Evolutionary conservation across 1,140 invertebrate genomes (phyloP).

Genomic region (Drosophila hydei): DNA sequence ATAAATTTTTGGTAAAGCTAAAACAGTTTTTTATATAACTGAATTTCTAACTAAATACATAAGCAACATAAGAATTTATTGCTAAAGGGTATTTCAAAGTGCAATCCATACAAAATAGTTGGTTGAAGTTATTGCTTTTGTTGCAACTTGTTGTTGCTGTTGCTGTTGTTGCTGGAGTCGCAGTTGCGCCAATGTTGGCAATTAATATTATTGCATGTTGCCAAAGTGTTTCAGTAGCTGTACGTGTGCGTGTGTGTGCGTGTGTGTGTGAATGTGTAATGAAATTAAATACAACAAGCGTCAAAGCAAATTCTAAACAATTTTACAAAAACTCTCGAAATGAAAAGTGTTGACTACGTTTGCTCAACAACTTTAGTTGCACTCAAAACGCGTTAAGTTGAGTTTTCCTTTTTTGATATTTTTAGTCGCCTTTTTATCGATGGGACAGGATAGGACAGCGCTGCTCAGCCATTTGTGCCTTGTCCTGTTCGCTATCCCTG

Average conservation of each 20-base stretch:
- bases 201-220: conserved; percentile 80
- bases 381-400: not conserved
- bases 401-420: conserved; percentile 4
- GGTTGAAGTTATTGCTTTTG: conserved; percentile 4
- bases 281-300: conserved; percentile 78
- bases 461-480: conserved; percentile 13
- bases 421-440: too few relatives aligned
- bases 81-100: too few relatives aligned
- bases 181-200: conserved; percentile 77
- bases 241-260: conserved; percentile 16
- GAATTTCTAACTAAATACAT: too few relatives aligned
- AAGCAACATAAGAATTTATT: too few relatives aligned
- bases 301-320: conserved; percentile 74
- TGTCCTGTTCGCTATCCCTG: conserved; percentile 31
- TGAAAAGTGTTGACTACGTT: conserved; percentile 12
- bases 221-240: conserved; percentile 26
- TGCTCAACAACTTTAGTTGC: not conserved
- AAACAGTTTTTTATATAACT: too few relatives aligned
- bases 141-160: conserved; percentile 47
- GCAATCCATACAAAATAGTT: too few relatives aligned
- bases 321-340: conserved; percentile 42
- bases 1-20: too few relatives aligned
- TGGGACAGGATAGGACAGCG: not conserved
- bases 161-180: conserved; percentile 44
- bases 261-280: conserved; percentile 59